Percentiles rank a stretch among this genome's conserved stretches.
Conservation (phyloP, 2,797 vertebrate species). For the Acestrorhynchus altus region DNA sequence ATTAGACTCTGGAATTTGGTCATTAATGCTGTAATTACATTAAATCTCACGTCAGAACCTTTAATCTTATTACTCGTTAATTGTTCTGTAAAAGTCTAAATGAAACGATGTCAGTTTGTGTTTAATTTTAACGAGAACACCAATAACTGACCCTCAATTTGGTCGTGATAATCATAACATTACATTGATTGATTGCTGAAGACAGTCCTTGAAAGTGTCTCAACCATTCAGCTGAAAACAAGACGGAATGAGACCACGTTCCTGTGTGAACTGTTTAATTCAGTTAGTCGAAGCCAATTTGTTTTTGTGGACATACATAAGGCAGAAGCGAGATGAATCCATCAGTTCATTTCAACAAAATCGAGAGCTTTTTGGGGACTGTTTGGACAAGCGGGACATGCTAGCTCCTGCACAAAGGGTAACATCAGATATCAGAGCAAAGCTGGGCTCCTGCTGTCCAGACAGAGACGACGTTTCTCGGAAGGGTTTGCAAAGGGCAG, state of each 20-base stretch:
- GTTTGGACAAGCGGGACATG: slow-evolving; percentile 77
- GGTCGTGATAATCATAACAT: too few species aligned
- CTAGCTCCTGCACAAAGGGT: slow-evolving; percentile 84
- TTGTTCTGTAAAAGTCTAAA: too few species aligned
- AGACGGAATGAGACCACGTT: not conserved
- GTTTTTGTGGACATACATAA: slow-evolving; percentile 86
- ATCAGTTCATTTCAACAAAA: slow-evolving; percentile 82
- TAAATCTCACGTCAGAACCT: too few species aligned
- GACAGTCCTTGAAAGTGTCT: too few species aligned
- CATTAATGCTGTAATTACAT: too few species aligned
- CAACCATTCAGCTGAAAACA: not conserved
- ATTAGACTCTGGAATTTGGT: too few species aligned
- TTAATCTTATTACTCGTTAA: too few species aligned
- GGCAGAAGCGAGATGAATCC: slow-evolving; percentile 88
- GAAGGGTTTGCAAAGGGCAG: slow-evolving; percentile 55
- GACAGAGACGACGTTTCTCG: slow-evolving; percentile 83
- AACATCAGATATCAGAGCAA: slow-evolving; percentile 80
- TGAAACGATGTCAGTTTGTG: too few species aligned
- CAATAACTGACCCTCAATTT: too few species aligned
- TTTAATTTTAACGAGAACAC: too few species aligned
- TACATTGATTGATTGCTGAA: not conserved
- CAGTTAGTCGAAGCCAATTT: slow-evolving; percentile 80
- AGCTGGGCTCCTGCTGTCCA: slow-evolving; percentile 80
- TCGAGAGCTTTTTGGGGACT: slow-evolving; percentile 77
- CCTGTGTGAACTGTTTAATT: slow-evolving; percentile 80